These are phyloP conservation scores for Chrysomela aeneicollis DNA, from an alignment of 2,888 invertebrate species.

Conservation along the genomic window DNA sequence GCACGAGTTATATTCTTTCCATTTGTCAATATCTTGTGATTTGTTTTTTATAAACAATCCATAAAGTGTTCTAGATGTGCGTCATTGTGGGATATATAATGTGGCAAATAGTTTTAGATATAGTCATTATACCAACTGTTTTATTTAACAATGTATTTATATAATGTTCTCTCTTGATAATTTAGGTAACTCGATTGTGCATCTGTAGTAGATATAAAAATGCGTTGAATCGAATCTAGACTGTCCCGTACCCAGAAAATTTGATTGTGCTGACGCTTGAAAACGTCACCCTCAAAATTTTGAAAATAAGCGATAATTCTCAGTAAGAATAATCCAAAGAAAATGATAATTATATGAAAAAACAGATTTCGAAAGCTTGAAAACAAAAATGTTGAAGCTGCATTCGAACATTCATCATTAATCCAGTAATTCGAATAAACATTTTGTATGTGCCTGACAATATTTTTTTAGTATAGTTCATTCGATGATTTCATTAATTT, in stretches of 20 bases:
- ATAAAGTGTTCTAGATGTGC: neutral
- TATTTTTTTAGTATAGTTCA: too few species aligned
- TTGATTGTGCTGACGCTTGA: neutral
- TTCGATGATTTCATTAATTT: too few species aligned
- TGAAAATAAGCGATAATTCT: too few species aligned
- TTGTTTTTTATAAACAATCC: conserved; percentile 3
- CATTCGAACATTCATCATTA: too few species aligned
- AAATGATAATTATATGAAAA: too few species aligned
- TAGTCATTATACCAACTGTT: neutral
- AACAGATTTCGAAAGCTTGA: too few species aligned
- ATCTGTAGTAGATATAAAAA: neutral
- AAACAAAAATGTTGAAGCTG: too few species aligned
- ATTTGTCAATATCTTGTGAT: neutral
- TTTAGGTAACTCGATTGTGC: neutral
- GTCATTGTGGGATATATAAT: neutral
- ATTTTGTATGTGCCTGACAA: too few species aligned
- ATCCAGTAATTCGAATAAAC: too few species aligned
- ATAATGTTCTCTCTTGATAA: neutral
- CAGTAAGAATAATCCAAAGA: too few species aligned
- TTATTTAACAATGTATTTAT: neutral
- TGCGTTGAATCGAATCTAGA: neutral
- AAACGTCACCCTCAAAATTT: too few species aligned
- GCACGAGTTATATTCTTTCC: neutral
- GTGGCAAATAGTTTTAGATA: neutral
- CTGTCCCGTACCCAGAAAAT: too few species aligned